Conservation (phyloP, 1,140 invertebrate genomes). For the Halyomorpha halys region DNA sequence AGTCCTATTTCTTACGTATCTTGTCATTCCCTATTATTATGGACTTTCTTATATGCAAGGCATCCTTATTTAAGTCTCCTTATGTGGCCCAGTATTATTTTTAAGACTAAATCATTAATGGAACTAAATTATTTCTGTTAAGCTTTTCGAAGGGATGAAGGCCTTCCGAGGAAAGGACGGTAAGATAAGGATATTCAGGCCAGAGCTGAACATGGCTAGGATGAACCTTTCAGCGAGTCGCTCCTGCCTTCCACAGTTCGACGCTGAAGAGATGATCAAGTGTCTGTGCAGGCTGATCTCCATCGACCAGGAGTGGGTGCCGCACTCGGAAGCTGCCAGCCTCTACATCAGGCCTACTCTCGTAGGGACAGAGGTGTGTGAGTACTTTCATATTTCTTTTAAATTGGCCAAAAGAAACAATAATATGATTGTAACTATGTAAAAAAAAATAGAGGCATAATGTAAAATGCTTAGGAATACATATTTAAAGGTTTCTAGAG, state of each 20-base stretch:
- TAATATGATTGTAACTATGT: no score
- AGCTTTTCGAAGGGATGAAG: constrained; percentile 99
- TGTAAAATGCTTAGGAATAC: no score
- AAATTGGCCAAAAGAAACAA: no score
- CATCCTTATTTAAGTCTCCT: no score
- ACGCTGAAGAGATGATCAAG: constrained; percentile 74
- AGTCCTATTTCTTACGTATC: no score
- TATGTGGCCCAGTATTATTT: no score
- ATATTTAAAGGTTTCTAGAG: no score
- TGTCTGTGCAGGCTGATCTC: constrained; percentile 77
- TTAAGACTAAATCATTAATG: no score
- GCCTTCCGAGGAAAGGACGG: constrained; percentile 90
- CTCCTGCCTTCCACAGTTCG: constrained; percentile 82
- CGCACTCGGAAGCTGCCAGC: constrained; percentile 74
- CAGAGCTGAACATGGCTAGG: constrained; percentile 87
- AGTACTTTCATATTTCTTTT: no score
- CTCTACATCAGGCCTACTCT: constrained; percentile 93
- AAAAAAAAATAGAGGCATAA: no score
- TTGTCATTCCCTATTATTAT: no score
- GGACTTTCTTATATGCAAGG: no score
- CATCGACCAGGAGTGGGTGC: constrained; percentile 97
- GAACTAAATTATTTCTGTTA: constrained; percentile 29
- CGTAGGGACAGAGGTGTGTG: constrained; percentile 84
- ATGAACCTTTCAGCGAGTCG: constrained; percentile 78
- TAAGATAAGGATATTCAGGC: constrained; percentile 87